Base-by-base conservation (phyloP, 2,888 invertebrate species). In the Scrobipalpa costella region DNA sequence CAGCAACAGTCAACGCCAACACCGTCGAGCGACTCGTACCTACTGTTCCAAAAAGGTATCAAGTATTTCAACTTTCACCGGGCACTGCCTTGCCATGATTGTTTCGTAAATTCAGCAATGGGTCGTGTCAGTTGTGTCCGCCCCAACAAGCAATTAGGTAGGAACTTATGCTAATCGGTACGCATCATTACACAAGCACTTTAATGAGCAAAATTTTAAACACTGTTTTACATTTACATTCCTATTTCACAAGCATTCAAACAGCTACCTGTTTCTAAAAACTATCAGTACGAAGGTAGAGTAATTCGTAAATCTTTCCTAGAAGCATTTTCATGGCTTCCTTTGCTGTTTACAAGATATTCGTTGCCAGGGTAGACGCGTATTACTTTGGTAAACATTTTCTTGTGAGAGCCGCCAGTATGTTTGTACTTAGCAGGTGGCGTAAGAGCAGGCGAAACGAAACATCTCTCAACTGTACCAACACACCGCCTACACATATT, bases 61-160 rank as follows among this genome's bases (percentile, higher is more conserved):
- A 72, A 74, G 73, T 77, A 73, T 73, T 78, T 73, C 68, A 77
- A 81, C 79, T 82, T 82, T 80, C 79, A 80, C 80, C 77, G 67
- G 65, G 69, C 66, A 71, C 66, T 65, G 71, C 66, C 69, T 68
- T 68, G 70, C 69, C 67, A 70, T 69, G 67, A 68, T 71, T 72
- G 73, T 76, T 78, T 80, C 74, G 74, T 72, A 75, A 73, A 76
- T 68, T 69, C 68, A 69, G 69, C 69, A 75, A 72, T 69, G 66
- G 67, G 67, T 66, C 69, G 69, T 69, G 58, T 63, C 65, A 50
- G 58, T 63, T 36, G 62, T 68, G 67, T 67, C 64, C 65, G 65
- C 60, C 50, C 66, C 62, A 71, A 67, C 66, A 66, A 66, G 61
- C 67, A 63, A 63, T 61, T 66, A 34, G 38, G 62, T 62, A 57